Percentiles rank a stretch among this genome's conserved stretches.
Conservation (phyloP, 2,888 invertebrate genomes). For the Hyposoter dolosus region DNA sequence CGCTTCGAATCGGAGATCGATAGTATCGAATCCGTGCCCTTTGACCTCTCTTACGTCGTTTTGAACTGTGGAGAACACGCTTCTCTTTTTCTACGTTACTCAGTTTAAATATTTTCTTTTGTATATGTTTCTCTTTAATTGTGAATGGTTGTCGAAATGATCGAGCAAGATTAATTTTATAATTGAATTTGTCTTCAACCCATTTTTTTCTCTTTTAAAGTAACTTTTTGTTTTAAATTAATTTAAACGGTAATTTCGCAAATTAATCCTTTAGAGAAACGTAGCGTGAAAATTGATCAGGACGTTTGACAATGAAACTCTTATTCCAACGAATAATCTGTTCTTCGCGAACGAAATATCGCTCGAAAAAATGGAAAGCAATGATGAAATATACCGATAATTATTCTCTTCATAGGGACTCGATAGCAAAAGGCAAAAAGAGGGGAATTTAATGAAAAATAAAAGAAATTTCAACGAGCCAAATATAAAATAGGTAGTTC, state of each 20-base stretch:
- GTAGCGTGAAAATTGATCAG: background rate
- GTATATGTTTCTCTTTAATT: background rate
- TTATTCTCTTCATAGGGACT: conserved; percentile 26
- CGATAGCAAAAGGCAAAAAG: conserved; percentile 13
- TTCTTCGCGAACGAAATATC: background rate
- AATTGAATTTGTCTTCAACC: background rate
- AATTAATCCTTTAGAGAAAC: background rate
- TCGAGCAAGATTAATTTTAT: background rate
- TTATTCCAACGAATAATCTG: no score
- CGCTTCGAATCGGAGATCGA: conserved; percentile 69
- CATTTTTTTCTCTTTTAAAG: background rate
- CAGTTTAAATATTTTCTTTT: background rate
- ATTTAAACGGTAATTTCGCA: background rate
- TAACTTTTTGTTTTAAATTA: background rate
- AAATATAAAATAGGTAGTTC: conserved; percentile 1
- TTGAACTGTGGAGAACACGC: conserved; percentile 39
- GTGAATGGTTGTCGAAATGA: background rate
- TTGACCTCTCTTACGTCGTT: conserved; percentile 57
- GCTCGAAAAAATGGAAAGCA: background rate
- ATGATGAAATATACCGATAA: conserved; percentile 27
- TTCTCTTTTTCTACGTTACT: background rate
- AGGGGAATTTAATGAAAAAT: background rate
- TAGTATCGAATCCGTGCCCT: conserved; percentile 70
- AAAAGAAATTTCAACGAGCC: conserved; percentile 21
- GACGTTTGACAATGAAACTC: no score